Conservation (phyloP, 2,888 invertebrate species). For the Dolichomitus sp. region DNA sequence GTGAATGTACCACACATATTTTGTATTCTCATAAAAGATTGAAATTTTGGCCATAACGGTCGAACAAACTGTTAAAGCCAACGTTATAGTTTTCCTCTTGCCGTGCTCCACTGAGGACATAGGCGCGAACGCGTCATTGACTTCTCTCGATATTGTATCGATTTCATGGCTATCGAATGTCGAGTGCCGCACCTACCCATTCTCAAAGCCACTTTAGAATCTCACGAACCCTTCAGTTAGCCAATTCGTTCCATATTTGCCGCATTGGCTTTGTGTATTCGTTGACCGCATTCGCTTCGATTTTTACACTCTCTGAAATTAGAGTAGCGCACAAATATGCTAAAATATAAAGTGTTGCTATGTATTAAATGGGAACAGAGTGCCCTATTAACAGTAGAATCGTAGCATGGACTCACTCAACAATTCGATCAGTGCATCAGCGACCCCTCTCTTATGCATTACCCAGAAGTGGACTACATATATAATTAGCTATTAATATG, state of each 20-base stretch:
- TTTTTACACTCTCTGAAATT: conserved; percentile 2
- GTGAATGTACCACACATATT: too few relatives aligned
- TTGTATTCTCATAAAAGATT: too few relatives aligned
- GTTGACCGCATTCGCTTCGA: background rate
- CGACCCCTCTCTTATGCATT: background rate
- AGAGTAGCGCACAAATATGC: background rate
- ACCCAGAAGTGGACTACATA: background rate
- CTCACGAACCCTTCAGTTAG: conserved; percentile 2
- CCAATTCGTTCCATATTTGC: background rate
- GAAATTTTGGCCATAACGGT: too few relatives aligned
- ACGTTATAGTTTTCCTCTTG: too few relatives aligned
- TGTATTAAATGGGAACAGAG: conserved; percentile 1
- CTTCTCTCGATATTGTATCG: background rate
- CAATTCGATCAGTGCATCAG: background rate
- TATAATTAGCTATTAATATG: background rate
- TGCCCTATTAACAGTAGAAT: background rate
- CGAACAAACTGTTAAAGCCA: too few relatives aligned
- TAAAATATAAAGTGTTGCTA: background rate
- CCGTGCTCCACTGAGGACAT: background rate
- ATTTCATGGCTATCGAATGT: background rate
- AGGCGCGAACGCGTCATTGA: background rate
- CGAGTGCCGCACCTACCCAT: background rate
- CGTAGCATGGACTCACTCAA: background rate
- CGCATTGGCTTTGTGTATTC: background rate
- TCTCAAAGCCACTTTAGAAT: background rate